Percentiles rank a stretch among this genome's conserved stretches.
Evolutionary conservation across 2,888 invertebrate species (phyloP).

Genomic region (Mythimna albipuncta): DNA sequence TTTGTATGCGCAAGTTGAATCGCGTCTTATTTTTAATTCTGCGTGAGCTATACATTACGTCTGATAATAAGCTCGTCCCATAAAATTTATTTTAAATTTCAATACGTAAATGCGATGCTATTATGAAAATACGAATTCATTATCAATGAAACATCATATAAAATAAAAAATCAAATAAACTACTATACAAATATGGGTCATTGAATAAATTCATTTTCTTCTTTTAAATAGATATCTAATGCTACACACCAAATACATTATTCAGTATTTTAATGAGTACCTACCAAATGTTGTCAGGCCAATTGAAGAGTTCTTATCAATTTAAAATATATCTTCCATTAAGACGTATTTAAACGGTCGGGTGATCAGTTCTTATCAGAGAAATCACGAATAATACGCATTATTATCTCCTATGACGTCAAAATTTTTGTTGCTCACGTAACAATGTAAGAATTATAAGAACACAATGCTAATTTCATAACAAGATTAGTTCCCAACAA

Average conservation of each 20-base stretch:
- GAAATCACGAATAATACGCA: conserved; percentile 23
- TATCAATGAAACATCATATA: too few relatives aligned
- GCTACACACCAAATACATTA: too few relatives aligned
- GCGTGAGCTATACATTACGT: too few relatives aligned
- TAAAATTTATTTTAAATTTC: too few relatives aligned
- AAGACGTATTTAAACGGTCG: conserved; percentile 19
- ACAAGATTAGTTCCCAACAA: conserved; percentile 1
- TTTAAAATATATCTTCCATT: conserved; percentile 16
- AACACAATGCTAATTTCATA: neutral
- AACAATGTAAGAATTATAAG: conserved; percentile 1
- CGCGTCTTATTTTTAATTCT: too few relatives aligned
- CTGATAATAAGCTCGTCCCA: too few relatives aligned
- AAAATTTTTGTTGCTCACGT: conserved; percentile 30
- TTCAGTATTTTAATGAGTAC: neutral
- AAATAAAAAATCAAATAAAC: too few relatives aligned
- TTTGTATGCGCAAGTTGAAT: too few relatives aligned
- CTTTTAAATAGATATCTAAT: neutral
- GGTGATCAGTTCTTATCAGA: conserved; percentile 34
- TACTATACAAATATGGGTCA: too few relatives aligned
- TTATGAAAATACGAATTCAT: too few relatives aligned
- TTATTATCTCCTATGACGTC: conserved; percentile 26
- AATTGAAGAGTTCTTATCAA: conserved; percentile 8
- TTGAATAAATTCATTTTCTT: too few relatives aligned
- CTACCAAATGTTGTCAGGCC: conserved; percentile 8
- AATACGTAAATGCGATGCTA: too few relatives aligned